Evolutionary conservation across 2,888 invertebrate genomes (phyloP).

Genomic region (Acleris emargana): DNA sequence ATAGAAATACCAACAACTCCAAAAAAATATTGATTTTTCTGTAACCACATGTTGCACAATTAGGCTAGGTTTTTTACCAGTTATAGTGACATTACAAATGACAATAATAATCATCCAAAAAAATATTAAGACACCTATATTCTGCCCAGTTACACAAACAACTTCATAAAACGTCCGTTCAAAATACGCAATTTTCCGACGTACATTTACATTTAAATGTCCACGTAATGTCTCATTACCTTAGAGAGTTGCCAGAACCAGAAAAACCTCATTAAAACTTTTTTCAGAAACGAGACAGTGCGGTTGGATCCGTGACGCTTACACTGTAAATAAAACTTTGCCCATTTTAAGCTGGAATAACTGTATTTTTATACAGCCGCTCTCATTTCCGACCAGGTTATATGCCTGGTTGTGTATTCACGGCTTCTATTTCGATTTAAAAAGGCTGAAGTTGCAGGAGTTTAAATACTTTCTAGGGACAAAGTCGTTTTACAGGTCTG

Average conservation of each 20-base stretch:
- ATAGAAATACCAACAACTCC: no score
- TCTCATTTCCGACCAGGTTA: constrained; percentile 22
- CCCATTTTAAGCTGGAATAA: constrained; percentile 40
- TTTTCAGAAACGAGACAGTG: constrained; percentile 37
- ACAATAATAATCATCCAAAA: no score
- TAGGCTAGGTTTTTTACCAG: no score
- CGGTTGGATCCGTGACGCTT: constrained; percentile 36
- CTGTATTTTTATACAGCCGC: constrained; percentile 34
- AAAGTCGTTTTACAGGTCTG: not conserved
- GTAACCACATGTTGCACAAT: no score
- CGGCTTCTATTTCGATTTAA: constrained; percentile 21
- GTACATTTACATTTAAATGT: constrained; percentile 36
- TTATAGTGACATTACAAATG: no score
- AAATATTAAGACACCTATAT: no score
- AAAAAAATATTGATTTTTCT: no score
- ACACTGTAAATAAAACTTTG: constrained; percentile 41
- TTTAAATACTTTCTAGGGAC: constrained; percentile 15
- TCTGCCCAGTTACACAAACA: no score
- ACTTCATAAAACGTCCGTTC: no score
- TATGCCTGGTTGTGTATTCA: constrained; percentile 18
- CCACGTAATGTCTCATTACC: constrained; percentile 38
- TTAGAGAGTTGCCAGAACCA: constrained; percentile 32
- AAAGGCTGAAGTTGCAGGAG: constrained; percentile 18
- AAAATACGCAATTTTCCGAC: not conserved
- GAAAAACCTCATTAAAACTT: constrained; percentile 41